Conservation (phyloP, 2,797 vertebrate genomes). For the Stomatorhinus walkeri region DNA sequence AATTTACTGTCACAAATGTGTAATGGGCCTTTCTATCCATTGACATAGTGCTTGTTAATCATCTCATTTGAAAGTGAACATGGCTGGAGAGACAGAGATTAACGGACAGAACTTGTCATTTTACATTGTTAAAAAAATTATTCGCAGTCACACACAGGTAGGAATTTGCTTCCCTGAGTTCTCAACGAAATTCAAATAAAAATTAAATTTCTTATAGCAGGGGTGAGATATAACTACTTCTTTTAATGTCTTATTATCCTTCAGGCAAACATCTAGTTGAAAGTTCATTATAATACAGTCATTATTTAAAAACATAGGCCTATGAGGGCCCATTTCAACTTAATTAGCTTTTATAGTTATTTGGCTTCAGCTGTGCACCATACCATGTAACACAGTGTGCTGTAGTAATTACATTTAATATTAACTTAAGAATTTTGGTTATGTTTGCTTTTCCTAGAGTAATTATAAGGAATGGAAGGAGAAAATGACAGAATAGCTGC, state of each 20-base stretch:
- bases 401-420: neutral
- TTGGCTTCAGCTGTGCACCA: constrained; percentile 2
- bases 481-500: neutral
- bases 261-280: constrained; percentile 44
- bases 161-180: constrained; percentile 27
- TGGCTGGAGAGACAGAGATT: constrained; percentile 57
- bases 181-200: neutral
- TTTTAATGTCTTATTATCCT: constrained; percentile 26
- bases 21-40: constrained; percentile 75
- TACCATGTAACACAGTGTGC: neutral
- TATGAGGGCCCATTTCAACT: constrained; percentile 52
- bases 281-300: constrained; percentile 65
- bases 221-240: constrained; percentile 9
- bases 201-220: neutral
- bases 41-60: constrained; percentile 76
- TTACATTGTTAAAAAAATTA: constrained; percentile 59
- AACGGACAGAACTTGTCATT: constrained; percentile 50
- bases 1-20: constrained; percentile 79
- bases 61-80: constrained; percentile 77
- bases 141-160: constrained; percentile 55
- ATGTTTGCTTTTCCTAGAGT: constrained; percentile 3
- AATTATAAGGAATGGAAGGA: neutral
- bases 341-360: constrained; percentile 42
- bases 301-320: constrained; percentile 49
- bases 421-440: constrained; percentile 3